A percentile compares a stretch with the other conserved stretches of the same genome.
Conservation (phyloP, 2,797 vertebrate genomes). For the Rhincodon typus region DNA sequence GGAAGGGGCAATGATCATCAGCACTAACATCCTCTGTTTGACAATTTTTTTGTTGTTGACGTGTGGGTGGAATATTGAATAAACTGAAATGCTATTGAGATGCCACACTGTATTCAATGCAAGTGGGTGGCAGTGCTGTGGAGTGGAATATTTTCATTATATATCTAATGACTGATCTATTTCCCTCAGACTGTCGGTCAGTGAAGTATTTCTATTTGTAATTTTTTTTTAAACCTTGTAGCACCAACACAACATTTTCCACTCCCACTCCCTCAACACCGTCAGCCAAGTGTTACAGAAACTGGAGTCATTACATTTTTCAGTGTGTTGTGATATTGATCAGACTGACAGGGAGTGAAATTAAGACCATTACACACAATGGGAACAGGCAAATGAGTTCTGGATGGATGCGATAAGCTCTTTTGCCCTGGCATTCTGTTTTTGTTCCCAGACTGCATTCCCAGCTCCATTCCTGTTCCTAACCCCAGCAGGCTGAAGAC, state of each 20-base stretch:
- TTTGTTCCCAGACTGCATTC: neutral
- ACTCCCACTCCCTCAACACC: neutral
- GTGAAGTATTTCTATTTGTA: neutral
- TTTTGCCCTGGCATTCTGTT: neutral
- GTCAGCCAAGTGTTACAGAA: neutral
- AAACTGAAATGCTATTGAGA: neutral
- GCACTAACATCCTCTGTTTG: neutral
- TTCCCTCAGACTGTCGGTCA: neutral
- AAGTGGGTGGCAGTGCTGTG: slow-evolving; percentile 5
- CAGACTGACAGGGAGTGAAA: neutral
- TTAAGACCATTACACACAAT: neutral
- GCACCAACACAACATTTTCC: neutral
- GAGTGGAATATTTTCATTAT: slow-evolving; percentile 24
- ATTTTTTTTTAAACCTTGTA: neutral
- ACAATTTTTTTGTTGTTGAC: neutral
- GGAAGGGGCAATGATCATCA: neutral
- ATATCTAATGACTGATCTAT: neutral
- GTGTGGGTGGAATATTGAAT: slow-evolving; percentile 24
- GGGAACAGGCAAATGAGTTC: neutral
- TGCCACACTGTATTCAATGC: neutral
- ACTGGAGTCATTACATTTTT: neutral
- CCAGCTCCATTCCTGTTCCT: neutral
- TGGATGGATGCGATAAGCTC: neutral
- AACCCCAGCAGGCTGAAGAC: neutral
- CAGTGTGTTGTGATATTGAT: neutral